Percentiles rank a stretch among this genome's conserved stretches.
Conservation (phyloP, 2,888 invertebrate genomes). For the Cyaniris semiargus region DNA sequence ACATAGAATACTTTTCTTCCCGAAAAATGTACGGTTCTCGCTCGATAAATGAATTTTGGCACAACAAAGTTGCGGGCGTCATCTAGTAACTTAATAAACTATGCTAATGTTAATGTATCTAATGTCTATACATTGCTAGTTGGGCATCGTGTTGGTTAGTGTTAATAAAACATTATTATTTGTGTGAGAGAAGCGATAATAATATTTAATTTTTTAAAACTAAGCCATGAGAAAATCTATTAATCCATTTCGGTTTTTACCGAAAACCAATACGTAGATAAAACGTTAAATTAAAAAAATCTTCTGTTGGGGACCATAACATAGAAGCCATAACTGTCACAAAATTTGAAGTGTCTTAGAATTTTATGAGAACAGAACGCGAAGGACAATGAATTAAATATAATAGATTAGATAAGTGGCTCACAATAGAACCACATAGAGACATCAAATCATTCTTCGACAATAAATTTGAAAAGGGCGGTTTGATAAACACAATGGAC, state of each 20-base stretch:
- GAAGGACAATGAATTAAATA: conserved; percentile 52
- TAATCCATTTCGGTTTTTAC: background rate
- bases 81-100: no score
- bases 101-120: no score
- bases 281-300: background rate
- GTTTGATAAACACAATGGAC: conserved; percentile 66
- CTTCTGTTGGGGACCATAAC: background rate
- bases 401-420: conserved; percentile 77
- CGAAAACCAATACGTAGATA: background rate
- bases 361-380: conserved; percentile 37
- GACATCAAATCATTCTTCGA: conserved; percentile 78
- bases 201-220: no score
- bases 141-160: no score
- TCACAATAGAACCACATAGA: conserved; percentile 73
- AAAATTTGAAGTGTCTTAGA: conserved; percentile 37
- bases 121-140: no score
- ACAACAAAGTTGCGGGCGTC: no score
- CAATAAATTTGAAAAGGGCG: conserved; percentile 77
- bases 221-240: background rate
- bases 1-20: no score
- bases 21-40: no score
- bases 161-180: no score
- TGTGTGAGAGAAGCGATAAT: no score
- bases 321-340: conserved; percentile 39
- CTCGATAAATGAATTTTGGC: no score